Evolutionary conservation across 2,113 vertebrate genomes (phyloP).

Genomic region (Myocastor coypus): DNA sequence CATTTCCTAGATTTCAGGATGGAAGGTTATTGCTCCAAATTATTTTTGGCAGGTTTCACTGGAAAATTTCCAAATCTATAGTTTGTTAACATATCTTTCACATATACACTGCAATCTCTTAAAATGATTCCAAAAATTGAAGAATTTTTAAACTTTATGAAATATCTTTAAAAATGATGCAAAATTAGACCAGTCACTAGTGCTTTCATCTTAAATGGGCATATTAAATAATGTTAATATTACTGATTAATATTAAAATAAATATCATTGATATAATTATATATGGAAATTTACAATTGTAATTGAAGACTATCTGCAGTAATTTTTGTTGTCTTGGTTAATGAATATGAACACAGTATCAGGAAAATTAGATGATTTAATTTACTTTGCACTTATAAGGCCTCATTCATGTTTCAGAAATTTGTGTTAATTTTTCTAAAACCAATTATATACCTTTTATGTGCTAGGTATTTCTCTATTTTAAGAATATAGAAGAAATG

Average conservation of each 20-base stretch:
- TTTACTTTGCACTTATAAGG: not conserved
- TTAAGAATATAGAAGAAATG: slow-evolving; percentile 9
- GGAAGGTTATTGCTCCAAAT: not conserved
- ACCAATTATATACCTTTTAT: not conserved
- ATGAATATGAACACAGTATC: not conserved
- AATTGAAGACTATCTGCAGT: not conserved
- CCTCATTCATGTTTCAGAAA: not conserved
- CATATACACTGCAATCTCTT: not conserved
- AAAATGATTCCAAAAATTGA: not conserved
- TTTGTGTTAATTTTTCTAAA: slow-evolving; percentile 29
- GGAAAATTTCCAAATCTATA: not conserved
- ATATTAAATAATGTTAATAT: not conserved
- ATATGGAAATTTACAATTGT: not conserved
- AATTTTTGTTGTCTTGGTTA: not conserved
- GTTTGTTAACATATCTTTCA: not conserved
- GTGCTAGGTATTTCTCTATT: not conserved
- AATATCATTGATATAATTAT: not conserved
- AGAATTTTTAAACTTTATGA: not conserved
- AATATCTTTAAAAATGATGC: not conserved
- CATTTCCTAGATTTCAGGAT: not conserved
- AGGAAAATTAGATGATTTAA: not conserved
- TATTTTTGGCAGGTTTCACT: not conserved
- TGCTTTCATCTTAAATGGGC: not conserved
- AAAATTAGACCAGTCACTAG: not conserved
- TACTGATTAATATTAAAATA: not conserved